phyloP scores from a whole-genome alignment of 2,888 invertebrate species.

The Resseliella maxima region DNA sequence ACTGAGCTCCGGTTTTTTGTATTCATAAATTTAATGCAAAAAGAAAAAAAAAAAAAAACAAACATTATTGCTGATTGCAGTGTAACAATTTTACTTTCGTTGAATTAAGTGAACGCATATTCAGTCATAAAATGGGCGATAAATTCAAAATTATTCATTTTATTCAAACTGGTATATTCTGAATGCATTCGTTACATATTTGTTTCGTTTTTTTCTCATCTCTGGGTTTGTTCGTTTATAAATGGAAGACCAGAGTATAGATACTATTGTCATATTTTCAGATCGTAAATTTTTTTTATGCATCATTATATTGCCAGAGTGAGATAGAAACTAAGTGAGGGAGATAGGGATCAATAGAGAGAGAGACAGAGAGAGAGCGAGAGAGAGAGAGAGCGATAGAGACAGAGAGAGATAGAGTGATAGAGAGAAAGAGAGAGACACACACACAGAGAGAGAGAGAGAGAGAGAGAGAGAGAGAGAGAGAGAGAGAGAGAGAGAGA shows the following conservation, averaged over 20 bases:
- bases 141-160: constrained; percentile 25
- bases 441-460: too few species aligned
- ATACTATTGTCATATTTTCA: background rate
- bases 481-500: too few species aligned
- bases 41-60: background rate
- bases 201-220: background rate
- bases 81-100: background rate
- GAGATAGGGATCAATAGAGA: too few species aligned
- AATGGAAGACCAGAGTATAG: background rate
- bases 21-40: background rate
- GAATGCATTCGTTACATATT: background rate
- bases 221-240: background rate
- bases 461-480: too few species aligned
- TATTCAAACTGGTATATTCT: background rate
- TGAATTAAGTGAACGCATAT: background rate
- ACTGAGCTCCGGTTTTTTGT: background rate
- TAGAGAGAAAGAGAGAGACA: too few species aligned
- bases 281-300: background rate
- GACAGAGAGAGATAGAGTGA: too few species aligned
- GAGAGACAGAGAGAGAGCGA: too few species aligned
- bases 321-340: too few species aligned
- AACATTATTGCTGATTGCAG: background rate
- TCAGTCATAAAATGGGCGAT: constrained; percentile 1
- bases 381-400: too few species aligned
- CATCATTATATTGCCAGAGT: too few species aligned